Percentiles rank a stretch among this genome's conserved stretches.
Evolutionary conservation across 2,888 invertebrate genomes (phyloP).

Genomic region (Polymixis lichenea): DNA sequence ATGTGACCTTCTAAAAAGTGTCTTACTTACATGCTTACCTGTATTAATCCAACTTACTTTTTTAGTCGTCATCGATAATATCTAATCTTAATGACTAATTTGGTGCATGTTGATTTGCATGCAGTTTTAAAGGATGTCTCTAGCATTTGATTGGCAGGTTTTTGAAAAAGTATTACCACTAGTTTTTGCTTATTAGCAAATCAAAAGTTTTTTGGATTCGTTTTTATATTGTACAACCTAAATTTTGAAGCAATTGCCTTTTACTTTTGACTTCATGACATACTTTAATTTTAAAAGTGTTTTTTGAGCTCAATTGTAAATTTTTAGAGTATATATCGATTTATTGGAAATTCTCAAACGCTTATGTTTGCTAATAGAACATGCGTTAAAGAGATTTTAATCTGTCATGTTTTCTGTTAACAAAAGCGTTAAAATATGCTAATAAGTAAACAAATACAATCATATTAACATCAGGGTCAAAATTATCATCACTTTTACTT

Average conservation of each 20-base stretch:
- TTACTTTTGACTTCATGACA: slow-evolving; percentile 26
- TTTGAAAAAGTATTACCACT: slow-evolving; percentile 14
- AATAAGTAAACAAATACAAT: slow-evolving; percentile 5
- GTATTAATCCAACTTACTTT: slow-evolving; percentile 1
- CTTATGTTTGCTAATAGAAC: not conserved
- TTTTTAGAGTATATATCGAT: not conserved
- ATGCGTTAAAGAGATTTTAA: not conserved
- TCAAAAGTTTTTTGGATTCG: not conserved
- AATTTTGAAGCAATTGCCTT: slow-evolving; percentile 16
- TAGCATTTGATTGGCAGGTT: slow-evolving; percentile 26
- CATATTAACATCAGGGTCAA: not conserved
- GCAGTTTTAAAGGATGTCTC: slow-evolving; percentile 14
- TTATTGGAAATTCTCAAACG: not conserved
- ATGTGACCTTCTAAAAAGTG: slow-evolving; percentile 18
- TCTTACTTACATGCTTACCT: slow-evolving; percentile 20
- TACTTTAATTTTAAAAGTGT: not conserved
- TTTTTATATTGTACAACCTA: slow-evolving; percentile 3
- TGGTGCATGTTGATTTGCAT: slow-evolving; percentile 20
- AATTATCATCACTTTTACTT: slow-evolving; percentile 12
- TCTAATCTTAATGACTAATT: not conserved
- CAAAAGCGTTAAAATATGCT: not conserved
- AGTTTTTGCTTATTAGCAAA: slow-evolving; percentile 26
- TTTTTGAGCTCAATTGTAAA: too few relatives aligned
- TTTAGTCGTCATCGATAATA: not conserved
- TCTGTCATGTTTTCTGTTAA: not conserved